Evolutionary conservation across 2,888 invertebrate genomes (phyloP).

Genomic region (Operophtera brumata): DNA sequence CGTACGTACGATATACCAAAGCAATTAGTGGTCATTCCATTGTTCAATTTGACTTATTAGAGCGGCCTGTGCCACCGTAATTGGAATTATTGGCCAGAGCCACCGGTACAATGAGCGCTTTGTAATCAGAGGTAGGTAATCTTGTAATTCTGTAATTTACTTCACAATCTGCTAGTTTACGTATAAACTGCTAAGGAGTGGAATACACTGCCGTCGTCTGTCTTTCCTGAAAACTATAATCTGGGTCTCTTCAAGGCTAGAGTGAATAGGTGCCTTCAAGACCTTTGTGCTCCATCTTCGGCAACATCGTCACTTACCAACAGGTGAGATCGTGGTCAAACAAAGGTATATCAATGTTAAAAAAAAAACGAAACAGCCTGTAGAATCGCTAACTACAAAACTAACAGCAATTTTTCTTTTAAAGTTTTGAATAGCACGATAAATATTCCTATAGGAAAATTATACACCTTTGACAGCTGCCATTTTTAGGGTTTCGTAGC

Average conservation of each 20-base stretch:
- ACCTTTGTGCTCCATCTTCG: too few species aligned
- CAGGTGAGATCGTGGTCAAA: too few species aligned
- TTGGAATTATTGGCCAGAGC: slow-evolving; percentile 61
- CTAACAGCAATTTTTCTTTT: not conserved
- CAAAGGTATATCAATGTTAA: too few species aligned
- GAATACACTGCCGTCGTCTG: too few species aligned
- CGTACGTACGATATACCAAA: slow-evolving; percentile 38
- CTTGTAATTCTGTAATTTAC: slow-evolving; percentile 39
- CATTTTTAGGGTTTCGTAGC: too few species aligned
- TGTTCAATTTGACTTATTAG: slow-evolving; percentile 75
- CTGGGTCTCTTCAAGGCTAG: too few species aligned
- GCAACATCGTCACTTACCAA: too few species aligned
- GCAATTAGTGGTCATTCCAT: slow-evolving; percentile 64
- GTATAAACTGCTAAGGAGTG: too few species aligned
- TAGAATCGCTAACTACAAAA: not conserved
- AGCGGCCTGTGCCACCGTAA: slow-evolving; percentile 52
- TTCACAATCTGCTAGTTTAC: slow-evolving; percentile 8
- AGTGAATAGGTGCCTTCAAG: too few species aligned
- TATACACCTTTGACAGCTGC: not conserved
- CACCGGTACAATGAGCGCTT: slow-evolving; percentile 36
- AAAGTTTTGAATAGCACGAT: not conserved
- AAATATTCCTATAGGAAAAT: not conserved
- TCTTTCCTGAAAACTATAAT: too few species aligned
- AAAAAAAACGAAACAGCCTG: not conserved
- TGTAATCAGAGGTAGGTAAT: slow-evolving; percentile 42